A percentile compares a stretch with the other conserved stretches of the same genome.
phyloP scores from a whole-genome alignment of 2,797 vertebrate species.

The Phrynocephalus forsythii region DNA sequence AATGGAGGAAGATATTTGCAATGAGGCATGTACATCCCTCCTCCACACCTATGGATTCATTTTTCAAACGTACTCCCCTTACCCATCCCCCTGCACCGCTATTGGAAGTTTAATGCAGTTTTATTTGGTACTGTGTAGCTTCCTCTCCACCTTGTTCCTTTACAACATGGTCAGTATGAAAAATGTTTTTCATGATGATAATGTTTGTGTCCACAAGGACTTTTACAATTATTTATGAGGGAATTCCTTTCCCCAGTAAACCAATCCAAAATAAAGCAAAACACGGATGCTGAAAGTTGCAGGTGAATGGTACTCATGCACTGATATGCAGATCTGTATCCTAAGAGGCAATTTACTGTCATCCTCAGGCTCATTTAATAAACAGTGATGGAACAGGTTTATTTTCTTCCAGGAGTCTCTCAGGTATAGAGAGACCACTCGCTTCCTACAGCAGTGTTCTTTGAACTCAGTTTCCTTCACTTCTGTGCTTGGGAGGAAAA shows the following conservation, averaged over 20 bases:
- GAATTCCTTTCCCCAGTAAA: background rate
- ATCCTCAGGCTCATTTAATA: background rate
- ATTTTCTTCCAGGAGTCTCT: background rate
- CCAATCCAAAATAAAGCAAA: background rate
- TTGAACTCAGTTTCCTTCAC: background rate
- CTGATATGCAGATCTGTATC: background rate
- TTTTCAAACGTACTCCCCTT: no score
- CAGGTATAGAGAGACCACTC: background rate
- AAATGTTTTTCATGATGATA: background rate
- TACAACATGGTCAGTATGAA: background rate
- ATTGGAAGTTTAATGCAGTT: no score
- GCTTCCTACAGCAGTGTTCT: background rate
- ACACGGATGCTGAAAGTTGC: background rate
- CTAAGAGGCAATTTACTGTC: background rate
- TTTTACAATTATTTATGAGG: slow-evolving; percentile 9
- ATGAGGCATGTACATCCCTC: background rate
- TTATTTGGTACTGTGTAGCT: background rate
- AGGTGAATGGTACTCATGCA: background rate
- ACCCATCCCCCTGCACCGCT: no score
- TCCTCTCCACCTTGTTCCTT: background rate
- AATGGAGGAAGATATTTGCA: background rate
- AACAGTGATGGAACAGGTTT: background rate
- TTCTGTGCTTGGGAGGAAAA: background rate
- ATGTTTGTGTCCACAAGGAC: background rate
- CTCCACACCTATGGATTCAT: no score